Base-by-base conservation (phyloP, 2,888 invertebrate genomes). In the Caenorhabditis sp. region DNA sequence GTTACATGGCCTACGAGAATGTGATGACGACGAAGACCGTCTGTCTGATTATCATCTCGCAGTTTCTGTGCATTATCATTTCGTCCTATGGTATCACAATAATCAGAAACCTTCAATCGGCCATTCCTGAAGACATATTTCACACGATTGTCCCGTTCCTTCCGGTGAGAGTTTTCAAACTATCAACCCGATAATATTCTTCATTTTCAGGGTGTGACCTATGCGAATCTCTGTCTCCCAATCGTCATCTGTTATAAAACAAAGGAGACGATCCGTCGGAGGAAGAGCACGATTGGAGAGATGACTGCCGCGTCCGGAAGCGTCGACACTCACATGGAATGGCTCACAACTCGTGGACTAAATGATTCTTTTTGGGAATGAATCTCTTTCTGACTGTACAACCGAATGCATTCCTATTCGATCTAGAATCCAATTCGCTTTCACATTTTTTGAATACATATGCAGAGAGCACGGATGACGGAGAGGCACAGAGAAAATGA, bases 401-500 rank as follows among this genome's bases (percentile, higher is more conserved):
- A n/a, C n/a, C n/a, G 35, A 35, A 7, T 2, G 2, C 2, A 35
- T 13, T 13, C 9, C 35, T 13, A 35, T 35, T 13, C 35, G 35
- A 9, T 2, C 2, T 9, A 9, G 35, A 35, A 35, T 35, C 35
- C 35, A 35, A 35, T 35, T 35, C 35, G 35, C 35, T 35, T 30
- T 30, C 30, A 22, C 46, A 43, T 50, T 35, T 55, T 55, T 55
- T 46, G 17, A 7, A 22, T 26, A 39, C 39, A 58, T 7, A 52
- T 13, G 3, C 20, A 52, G 22, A 52, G 11, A 35, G 32, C 7
- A 26, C 35, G 15, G 30, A 35, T 22, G 30, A 24, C 39, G 27
- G 27, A 37, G 50, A 59, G 9, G 17, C 43, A 13, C 17, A 52
- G 56, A 72, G 63, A 48, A 62, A 56, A 43, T 72, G 63, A 63